A percentile compares a stretch with the other conserved stretches of the same genome.
Evolutionary conservation across 2,888 invertebrate species (phyloP).

Genomic region (Drosophila percnosoma): DNA sequence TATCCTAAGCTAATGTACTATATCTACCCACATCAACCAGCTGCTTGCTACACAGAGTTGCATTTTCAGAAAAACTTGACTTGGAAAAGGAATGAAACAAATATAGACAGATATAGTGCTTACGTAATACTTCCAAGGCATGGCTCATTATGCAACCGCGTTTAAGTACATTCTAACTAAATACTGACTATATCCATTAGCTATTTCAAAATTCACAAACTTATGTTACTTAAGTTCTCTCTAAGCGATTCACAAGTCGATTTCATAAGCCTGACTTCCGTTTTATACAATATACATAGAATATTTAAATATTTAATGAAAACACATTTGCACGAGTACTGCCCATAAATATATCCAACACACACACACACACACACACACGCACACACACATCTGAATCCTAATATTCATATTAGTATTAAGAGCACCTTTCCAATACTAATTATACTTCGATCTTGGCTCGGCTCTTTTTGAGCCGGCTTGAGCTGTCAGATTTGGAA

Average conservation of each 20-base stretch:
- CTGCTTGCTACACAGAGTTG: slow-evolving; percentile 1
- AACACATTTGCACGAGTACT: not conserved
- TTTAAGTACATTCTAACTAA: not conserved
- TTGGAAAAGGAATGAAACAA: not conserved
- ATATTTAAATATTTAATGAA: slow-evolving; percentile 4
- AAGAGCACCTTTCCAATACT: slow-evolving; percentile 9
- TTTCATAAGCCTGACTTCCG: slow-evolving; percentile 26
- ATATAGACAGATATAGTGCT: not conserved
- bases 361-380: not conserved
- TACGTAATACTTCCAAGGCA: not conserved
- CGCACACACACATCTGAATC: not conserved
- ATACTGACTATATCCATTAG: not conserved
- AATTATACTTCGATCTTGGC: not conserved
- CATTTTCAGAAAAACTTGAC: not conserved
- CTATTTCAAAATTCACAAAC: not conserved
- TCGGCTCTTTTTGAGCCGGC: slow-evolving; percentile 13
- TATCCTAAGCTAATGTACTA: slow-evolving; percentile 8
- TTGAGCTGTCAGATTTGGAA: slow-evolving; percentile 55
- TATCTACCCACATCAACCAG: not conserved
- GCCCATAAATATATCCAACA: not conserved
- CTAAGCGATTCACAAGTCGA: not conserved
- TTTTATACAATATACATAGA: slow-evolving; percentile 1
- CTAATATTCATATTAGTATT: not conserved
- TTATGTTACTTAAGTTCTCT: not conserved
- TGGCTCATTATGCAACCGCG: not conserved